Evolutionary conservation across 2,888 invertebrate species (phyloP).

Genomic region (Itoplectis maculator): DNA sequence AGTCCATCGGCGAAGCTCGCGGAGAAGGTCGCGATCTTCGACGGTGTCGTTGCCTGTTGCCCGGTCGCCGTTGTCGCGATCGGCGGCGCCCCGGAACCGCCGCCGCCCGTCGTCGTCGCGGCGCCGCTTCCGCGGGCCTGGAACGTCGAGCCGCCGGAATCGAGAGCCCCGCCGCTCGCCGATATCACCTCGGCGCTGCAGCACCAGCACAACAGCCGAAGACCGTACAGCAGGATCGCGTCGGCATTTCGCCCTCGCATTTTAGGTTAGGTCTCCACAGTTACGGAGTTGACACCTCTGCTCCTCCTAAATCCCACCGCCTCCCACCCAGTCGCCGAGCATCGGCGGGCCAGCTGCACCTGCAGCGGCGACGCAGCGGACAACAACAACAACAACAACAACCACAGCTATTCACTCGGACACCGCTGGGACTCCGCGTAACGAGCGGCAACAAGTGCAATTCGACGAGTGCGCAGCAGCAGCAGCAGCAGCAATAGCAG

Average conservation of each 20-base stretch:
- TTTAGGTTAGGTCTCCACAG: constrained; percentile 78
- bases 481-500: constrained; percentile 2
- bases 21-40: constrained; percentile 79
- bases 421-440: too few species aligned
- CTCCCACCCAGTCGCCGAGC: not conserved
- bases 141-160: constrained; percentile 74
- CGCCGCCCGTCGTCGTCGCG: constrained; percentile 14
- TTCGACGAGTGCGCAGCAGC: not conserved
- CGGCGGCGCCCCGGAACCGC: not conserved
- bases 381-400: not conserved
- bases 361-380: too few species aligned
- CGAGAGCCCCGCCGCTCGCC: constrained; percentile 83
- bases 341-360: constrained; percentile 15
- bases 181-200: constrained; percentile 74
- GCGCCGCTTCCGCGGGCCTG: constrained; percentile 37
- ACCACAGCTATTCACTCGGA: not conserved
- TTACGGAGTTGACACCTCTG: constrained; percentile 18
- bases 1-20: constrained; percentile 86
- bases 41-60: constrained; percentile 71
- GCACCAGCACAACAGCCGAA: constrained; percentile 77
- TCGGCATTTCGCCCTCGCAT: constrained; percentile 80
- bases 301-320: constrained; percentile 15
- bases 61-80: not conserved
- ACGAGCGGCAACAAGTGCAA: too few species aligned
- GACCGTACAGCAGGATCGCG: constrained; percentile 78